Conservation (phyloP, 2,797 vertebrate species). For the Scleropages formosus region DNA sequence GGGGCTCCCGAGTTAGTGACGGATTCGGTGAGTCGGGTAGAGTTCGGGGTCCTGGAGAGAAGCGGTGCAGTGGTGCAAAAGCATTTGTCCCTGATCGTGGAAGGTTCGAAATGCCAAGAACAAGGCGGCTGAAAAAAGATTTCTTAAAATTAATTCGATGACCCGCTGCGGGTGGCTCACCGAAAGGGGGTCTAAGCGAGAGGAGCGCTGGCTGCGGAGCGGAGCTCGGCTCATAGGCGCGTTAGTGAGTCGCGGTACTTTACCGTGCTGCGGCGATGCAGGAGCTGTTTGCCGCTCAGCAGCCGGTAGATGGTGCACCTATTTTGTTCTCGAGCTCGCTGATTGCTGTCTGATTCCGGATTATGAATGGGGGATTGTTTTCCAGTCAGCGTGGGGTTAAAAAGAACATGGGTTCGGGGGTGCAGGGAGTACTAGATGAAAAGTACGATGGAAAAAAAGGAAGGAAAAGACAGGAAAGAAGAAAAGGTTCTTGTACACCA, state of each 20-base stretch:
- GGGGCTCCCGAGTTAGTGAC: slow-evolving; percentile 18
- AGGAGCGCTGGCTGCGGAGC: too few relatives aligned
- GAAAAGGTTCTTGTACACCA: slow-evolving; percentile 72
- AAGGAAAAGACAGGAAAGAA: slow-evolving; percentile 47
- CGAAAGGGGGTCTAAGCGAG: too few relatives aligned
- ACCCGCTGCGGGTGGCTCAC: too few relatives aligned
- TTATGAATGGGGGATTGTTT: slow-evolving; percentile 50
- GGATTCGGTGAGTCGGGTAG: slow-evolving; percentile 20
- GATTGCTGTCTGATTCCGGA: slow-evolving; percentile 33
- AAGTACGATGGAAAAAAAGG: slow-evolving; percentile 38
- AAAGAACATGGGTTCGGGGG: slow-evolving; percentile 34
- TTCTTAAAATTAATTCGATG: too few relatives aligned
- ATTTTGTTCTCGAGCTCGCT: slow-evolving; percentile 40
- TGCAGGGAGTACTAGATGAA: slow-evolving; percentile 42
- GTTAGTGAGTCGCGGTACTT: not conserved
- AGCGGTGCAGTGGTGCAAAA: too few relatives aligned
- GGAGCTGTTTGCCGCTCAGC: not conserved
- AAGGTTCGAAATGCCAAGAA: too few relatives aligned
- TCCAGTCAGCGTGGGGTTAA: slow-evolving; percentile 39
- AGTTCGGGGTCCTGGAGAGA: slow-evolving; percentile 15
- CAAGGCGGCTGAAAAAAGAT: too few relatives aligned
- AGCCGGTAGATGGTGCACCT: slow-evolving; percentile 53
- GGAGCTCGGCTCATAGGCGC: too few relatives aligned
- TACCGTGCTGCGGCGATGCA: not conserved
- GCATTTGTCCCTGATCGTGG: too few relatives aligned